A percentile compares a stretch with the other conserved stretches of the same genome.
Conservation (phyloP, 2,797 vertebrate species). For the Parauchenoglanis punctatus region DNA sequence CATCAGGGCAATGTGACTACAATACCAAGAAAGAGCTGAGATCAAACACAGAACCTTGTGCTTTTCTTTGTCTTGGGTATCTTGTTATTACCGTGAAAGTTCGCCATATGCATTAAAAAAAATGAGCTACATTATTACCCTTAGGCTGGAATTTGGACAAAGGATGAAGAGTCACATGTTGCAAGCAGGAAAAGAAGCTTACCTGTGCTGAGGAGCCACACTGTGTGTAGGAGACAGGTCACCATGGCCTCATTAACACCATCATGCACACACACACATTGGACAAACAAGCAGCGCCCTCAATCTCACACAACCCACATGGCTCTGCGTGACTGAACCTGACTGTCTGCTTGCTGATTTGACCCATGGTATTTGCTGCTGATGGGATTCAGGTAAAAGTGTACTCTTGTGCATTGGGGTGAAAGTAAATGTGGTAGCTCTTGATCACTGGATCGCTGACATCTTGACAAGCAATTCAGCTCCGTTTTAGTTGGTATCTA, state of each 20-base stretch:
- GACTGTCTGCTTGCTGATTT: slow-evolving; percentile 38
- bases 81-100: background rate
- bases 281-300: slow-evolving; percentile 50
- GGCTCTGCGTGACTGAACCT: slow-evolving; percentile 33
- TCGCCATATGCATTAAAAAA: slow-evolving; percentile 47
- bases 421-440: slow-evolving; percentile 34
- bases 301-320: slow-evolving; percentile 49
- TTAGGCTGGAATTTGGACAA: slow-evolving; percentile 69
- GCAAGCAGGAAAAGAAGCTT: slow-evolving; percentile 40
- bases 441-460: slow-evolving; percentile 36
- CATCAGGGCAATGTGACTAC: slow-evolving; percentile 32
- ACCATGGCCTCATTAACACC: slow-evolving; percentile 64
- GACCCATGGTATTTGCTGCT: slow-evolving; percentile 49
- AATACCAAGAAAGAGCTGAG: background rate
- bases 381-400: slow-evolving; percentile 48
- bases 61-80: background rate
- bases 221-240: slow-evolving; percentile 59
- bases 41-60: background rate
- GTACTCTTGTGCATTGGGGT: slow-evolving; percentile 33
- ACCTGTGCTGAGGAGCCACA: slow-evolving; percentile 49
- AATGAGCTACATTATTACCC: slow-evolving; percentile 68
- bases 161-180: slow-evolving; percentile 58
- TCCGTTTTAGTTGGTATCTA: background rate
- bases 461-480: background rate
- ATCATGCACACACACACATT: slow-evolving; percentile 50